Evolutionary conservation across 2,113 vertebrate species (phyloP), one percentile per base, ranked within the genome.

Genomic region (Callaeas wilsoni): DNA sequence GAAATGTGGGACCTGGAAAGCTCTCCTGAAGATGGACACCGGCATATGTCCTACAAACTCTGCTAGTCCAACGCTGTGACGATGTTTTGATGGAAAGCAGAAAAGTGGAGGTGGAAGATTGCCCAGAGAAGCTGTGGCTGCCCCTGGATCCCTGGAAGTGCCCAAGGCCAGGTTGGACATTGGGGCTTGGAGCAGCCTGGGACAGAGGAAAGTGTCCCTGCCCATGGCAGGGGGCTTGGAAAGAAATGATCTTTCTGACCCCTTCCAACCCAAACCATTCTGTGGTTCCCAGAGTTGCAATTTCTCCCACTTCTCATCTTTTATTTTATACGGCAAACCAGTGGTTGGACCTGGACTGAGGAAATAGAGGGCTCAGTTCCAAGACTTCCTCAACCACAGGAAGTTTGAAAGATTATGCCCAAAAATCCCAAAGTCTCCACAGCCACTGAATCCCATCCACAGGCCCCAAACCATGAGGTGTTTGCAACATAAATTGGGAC

Each of bases 41-140:
- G 71, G 16, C 33, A 23, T 14, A 2, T 0, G 0, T 41, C 10
- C 18, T 21, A 10, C 1, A 1, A 30, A 19, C 21, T 20, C 32
- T 73, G 49, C 13, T 11, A n/a, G 22, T 3, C 39, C 50, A 13
- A 12, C 23, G 2, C 22, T 12, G 41, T 9, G 26, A 10, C 7
- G 10, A 4, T 2, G 26, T 22, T 70, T 13, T 7, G 50, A 35
- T 47, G 42, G 30, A n/a, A 68, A 60, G 19, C 6, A 27, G 75
- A 57, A 65, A 35, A 27, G 3, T 1, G 50, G 55, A 42, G 26
- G 50, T 21, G 22, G 30, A 33, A 32, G 7, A 50, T 10, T 33
- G 37, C 12, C 47, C 74, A 53, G 64, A 53, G 33, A 0, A 60
- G 55, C 32, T 76, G 44, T 7, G 70, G 70, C 35, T 49, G 50